phyloP scores from a whole-genome alignment of 2,888 invertebrate species.

The Nymphalis urticae region DNA sequence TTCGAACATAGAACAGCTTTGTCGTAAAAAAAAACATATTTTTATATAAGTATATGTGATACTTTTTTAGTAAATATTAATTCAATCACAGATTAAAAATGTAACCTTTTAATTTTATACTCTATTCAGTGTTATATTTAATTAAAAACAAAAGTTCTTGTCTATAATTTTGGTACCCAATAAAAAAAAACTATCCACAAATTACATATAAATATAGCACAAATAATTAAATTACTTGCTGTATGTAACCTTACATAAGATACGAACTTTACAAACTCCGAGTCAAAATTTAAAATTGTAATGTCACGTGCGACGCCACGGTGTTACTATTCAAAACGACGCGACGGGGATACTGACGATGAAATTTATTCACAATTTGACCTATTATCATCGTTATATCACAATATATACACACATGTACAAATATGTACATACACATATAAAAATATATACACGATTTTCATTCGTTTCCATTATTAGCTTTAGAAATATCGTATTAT shows the following conservation, averaged over 20 bases:
- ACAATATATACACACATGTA: not conserved
- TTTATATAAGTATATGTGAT: no score
- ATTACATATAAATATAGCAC: not conserved
- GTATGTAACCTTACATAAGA: conserved; percentile 21
- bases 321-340: conserved; percentile 7
- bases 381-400: not conserved
- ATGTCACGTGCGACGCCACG: conserved; percentile 35
- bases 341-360: not conserved
- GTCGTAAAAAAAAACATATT: no score
- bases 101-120: not conserved
- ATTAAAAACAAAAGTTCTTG: not conserved
- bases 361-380: not conserved
- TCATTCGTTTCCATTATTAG: no score
- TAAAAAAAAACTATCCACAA: not conserved
- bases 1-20: no score
- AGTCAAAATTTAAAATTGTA: conserved; percentile 33
- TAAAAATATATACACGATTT: no score
- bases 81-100: no score
- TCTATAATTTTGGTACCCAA: not conserved
- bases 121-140: not conserved
- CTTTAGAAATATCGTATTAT: no score
- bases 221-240: not conserved
- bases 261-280: conserved; percentile 23
- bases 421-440: no score
- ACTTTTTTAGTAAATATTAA: no score